Evolutionary conservation across 2,797 vertebrate genomes (phyloP).

Genomic region (Pseudomugil gertrudae): DNA sequence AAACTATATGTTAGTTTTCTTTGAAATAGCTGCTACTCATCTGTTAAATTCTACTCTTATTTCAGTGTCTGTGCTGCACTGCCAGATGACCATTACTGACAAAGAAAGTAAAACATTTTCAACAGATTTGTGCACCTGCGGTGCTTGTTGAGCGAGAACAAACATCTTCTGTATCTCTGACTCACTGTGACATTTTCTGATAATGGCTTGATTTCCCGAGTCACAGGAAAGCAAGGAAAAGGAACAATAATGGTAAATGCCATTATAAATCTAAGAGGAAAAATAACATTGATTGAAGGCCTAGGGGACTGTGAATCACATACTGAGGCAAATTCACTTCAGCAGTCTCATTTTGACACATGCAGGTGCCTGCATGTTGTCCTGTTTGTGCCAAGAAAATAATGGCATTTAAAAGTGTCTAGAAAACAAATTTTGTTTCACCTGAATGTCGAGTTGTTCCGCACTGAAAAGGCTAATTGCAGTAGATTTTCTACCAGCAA

Average conservation of each 20-base stretch:
- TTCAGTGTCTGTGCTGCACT: constrained; percentile 40
- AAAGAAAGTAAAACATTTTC: constrained; percentile 44
- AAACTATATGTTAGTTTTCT: constrained; percentile 41
- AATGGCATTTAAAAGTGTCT: constrained; percentile 67
- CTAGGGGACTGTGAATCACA: constrained; percentile 58
- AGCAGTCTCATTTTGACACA: constrained; percentile 52
- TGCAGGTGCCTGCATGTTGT: constrained; percentile 52
- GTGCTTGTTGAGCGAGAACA: constrained; percentile 31
- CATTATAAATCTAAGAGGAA: constrained; percentile 59
- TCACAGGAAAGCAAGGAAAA: constrained; percentile 40
- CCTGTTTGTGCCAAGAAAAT: constrained; percentile 66
- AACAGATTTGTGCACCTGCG: constrained; percentile 36
- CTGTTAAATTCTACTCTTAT: constrained; percentile 47
- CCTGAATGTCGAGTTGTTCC: constrained; percentile 43
- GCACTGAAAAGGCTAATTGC: constrained; percentile 16
- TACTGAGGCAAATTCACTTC: constrained; percentile 57
- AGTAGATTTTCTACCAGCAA: constrained; percentile 10
- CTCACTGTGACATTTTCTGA: constrained; percentile 47
- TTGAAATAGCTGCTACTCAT: constrained; percentile 44
- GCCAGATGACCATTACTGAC: constrained; percentile 39
- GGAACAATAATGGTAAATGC: constrained; percentile 40
- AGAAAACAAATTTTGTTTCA: constrained; percentile 66
- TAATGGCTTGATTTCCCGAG: constrained; percentile 50
- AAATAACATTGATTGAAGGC: constrained; percentile 66
- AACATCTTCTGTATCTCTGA: constrained; percentile 38